Base-by-base conservation (phyloP, 2,888 invertebrate species). In the Leptopterna dolabrata region DNA sequence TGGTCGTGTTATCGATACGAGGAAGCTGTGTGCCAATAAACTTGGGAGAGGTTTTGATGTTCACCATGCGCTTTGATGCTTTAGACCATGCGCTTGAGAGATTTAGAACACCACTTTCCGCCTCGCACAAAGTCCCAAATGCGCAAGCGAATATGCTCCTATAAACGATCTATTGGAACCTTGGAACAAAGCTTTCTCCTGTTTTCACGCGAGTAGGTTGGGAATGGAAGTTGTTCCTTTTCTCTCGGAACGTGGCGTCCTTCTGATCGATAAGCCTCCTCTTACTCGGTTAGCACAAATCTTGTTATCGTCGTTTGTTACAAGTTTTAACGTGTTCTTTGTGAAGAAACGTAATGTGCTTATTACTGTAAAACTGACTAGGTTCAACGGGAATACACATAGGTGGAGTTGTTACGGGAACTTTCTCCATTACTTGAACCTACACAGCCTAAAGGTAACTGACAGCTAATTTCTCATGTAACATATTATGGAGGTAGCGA, bases 271-370 rank as follows among this genome's bases (percentile, higher is more conserved):
- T 63, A 19, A 11, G 24, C 63, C 63, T 2, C 63, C 27, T 24
- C 63, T 24, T 24, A 63, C 63, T 63, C 24, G 27, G 63, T 63
- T 63, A 63, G 24, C 63, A 11, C 63, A 63, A 63, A 63, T 63
- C 24, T 7, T 19, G 24, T 63, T 63, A 63, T 63, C 63, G 63
- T 63, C 63, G 63, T 63, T 63, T 63, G 63, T 63, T 24, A 63
- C 63, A 63, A 63, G 63, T 63, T 63, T 63, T 63, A 63, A 63
- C 63, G 63, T 63, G 27, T 24, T 63, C 63, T 63, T 63, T 63
- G 63, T 63, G 24, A 27, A 24, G 24, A 13, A 63, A 24, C 63
- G 63, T 63, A 63, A 63, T 63, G 63, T 24, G 63, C 24, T 63
- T 63, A 19, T 63, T 24, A 9, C 63, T 63, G 24, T 63, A 24